Percentiles rank a stretch among this genome's conserved stretches.
phyloP scores from a whole-genome alignment of 2,113 vertebrate species.

The Daboia siamensis region DNA sequence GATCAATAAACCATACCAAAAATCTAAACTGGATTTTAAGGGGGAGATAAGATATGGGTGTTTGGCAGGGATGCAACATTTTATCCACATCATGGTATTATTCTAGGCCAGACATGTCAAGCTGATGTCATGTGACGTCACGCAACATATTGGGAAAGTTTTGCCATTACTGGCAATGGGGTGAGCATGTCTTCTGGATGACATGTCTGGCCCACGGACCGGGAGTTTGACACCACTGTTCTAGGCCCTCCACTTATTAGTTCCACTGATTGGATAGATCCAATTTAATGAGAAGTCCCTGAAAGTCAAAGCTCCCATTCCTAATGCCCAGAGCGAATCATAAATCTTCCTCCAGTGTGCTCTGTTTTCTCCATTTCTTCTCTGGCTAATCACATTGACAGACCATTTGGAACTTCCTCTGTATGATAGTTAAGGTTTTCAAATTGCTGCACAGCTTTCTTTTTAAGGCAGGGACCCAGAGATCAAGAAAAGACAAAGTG shows the following conservation, averaged over 20 bases:
- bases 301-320: background rate
- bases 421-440: background rate
- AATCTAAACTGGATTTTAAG: background rate
- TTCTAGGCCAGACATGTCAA: background rate
- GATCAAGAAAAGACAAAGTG: background rate
- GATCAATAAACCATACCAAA: background rate
- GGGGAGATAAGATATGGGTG: background rate
- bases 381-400: background rate
- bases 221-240: background rate
- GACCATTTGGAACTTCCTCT: background rate
- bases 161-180: too few species aligned
- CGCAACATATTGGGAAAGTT: too few species aligned
- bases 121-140: too few species aligned
- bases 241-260: background rate
- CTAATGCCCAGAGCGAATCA: background rate
- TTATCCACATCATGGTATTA: background rate
- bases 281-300: background rate
- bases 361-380: background rate
- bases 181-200: too few species aligned
- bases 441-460: background rate
- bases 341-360: background rate
- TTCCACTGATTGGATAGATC: background rate
- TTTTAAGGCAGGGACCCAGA: background rate
- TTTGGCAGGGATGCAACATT: background rate
- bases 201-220: too few species aligned